Conservation (phyloP, 2,113 vertebrate species). For the Sylvia atricapilla region DNA sequence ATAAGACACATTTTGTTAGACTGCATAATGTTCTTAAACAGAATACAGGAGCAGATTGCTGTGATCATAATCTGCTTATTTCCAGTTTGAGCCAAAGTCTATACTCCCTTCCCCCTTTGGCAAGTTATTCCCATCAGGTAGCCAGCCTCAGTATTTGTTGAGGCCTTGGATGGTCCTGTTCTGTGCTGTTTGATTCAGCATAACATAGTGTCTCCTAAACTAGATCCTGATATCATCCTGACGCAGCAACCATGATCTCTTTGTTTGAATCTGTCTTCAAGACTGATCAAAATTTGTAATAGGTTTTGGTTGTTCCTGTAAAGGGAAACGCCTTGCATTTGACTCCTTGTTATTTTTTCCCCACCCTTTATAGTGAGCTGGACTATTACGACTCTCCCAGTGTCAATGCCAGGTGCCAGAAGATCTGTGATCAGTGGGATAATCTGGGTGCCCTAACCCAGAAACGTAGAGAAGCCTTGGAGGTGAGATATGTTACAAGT, state of each 20-base stretch:
- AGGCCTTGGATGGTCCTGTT: background rate
- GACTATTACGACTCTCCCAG: constrained; percentile 97
- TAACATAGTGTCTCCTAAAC: background rate
- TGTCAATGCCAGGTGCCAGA: constrained; percentile 95
- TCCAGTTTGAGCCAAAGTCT: background rate
- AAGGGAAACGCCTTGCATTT: background rate
- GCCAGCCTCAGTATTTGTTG: background rate
- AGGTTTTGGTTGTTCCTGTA: background rate
- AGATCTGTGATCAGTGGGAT: constrained; percentile 99
- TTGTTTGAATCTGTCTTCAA: background rate
- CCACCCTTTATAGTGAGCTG: constrained; percentile 83
- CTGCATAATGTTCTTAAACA: background rate
- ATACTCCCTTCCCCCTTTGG: background rate
- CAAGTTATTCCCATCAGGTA: background rate
- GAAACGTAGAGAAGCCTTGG: constrained; percentile 93
- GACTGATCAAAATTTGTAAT: background rate
- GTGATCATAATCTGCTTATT: background rate
- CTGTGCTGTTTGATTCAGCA: background rate
- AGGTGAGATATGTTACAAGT: constrained; percentile 75
- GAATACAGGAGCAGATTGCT: background rate
- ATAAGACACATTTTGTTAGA: background rate
- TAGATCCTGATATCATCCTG: background rate
- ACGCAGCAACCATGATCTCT: background rate
- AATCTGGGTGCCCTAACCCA: constrained; percentile 88
- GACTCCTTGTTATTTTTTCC: background rate